Base-by-base conservation (phyloP, 2,113 vertebrate species). In the Oenanthe oenanthe region DNA sequence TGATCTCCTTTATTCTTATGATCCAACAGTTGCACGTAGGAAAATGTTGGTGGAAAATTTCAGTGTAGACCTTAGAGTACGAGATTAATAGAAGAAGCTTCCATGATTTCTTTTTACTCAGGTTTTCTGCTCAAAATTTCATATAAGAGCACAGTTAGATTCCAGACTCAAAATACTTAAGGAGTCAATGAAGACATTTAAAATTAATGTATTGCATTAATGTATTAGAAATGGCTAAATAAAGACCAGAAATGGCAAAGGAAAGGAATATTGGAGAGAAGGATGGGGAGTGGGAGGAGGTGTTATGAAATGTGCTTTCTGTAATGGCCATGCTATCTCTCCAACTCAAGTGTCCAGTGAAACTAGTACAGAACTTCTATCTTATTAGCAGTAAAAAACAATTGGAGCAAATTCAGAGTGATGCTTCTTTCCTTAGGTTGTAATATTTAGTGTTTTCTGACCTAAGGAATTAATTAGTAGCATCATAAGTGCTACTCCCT, bases 221-320 rank as follows among this genome's bases (percentile, higher is more conserved):
- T 62, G 2, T 66, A 18, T 80, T 74, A 36, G 38, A 81, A 71
- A 38, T 84, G 6, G 8, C 32, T 54, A 83, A 90, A 51, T 68
- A 77, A 70, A 77, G 25, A 63, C 9, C 29, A 70, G 32, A 94
- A 85, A 61, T 7, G 48, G 24, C 15, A 38, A 68, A 85, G 17
- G 26, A 85, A 75, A 72, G 60, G 9, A 6, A 34, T 71, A 29
- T 2, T 42, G 10, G 8, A 10, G 14, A 25, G 22, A 6, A 22
- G 16, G 7, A 22, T 12, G 47, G 12, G 21, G 47, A 5, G 4
- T 26, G 50, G 3, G 4, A 3, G 5, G 15, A 4, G 6, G 4
- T 50, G 7, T 73, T 77, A 26, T 72, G 24, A 58, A 82, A 36
- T 75, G 12, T 48, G 8, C 4, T 82, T 85, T 56, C 6, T 47